Conservation (phyloP, 2,797 vertebrate species). For the Eospalax fontanierii region DNA sequence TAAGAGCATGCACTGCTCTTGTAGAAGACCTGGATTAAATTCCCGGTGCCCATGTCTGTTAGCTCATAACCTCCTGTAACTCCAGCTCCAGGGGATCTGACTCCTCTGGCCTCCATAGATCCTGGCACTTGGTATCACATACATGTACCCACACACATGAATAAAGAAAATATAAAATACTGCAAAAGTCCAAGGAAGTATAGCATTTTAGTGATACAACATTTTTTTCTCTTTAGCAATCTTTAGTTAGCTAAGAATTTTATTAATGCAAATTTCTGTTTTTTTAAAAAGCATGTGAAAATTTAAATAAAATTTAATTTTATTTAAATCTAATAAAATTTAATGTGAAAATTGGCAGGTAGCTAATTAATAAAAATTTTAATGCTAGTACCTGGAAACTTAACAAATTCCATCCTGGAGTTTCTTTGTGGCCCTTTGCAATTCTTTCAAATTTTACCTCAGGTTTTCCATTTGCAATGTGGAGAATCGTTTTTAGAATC, state of each 20-base stretch:
- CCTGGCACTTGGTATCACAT: too few species aligned
- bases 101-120: too few species aligned
- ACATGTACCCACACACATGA: too few species aligned
- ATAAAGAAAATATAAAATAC: not conserved
- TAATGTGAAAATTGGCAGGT: too few species aligned
- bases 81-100: too few species aligned
- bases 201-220: constrained; percentile 43
- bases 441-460: constrained; percentile 46
- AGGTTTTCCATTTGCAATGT: not conserved
- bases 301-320: too few species aligned
- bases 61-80: too few species aligned
- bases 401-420: constrained; percentile 37
- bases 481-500: constrained; percentile 35
- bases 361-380: constrained; percentile 41
- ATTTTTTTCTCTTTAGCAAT: constrained; percentile 4
- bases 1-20: too few species aligned
- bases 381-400: not conserved
- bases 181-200: constrained; percentile 32
- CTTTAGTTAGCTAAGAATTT: constrained; percentile 66
- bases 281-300: too few species aligned
- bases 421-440: not conserved
- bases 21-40: too few species aligned
- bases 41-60: too few species aligned
- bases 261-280: constrained; percentile 52
- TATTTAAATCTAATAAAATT: too few species aligned